Percentiles rank a stretch among this genome's conserved stretches.
Conservation (phyloP, 2,797 vertebrate species). For the Takifugu rubripes region DNA sequence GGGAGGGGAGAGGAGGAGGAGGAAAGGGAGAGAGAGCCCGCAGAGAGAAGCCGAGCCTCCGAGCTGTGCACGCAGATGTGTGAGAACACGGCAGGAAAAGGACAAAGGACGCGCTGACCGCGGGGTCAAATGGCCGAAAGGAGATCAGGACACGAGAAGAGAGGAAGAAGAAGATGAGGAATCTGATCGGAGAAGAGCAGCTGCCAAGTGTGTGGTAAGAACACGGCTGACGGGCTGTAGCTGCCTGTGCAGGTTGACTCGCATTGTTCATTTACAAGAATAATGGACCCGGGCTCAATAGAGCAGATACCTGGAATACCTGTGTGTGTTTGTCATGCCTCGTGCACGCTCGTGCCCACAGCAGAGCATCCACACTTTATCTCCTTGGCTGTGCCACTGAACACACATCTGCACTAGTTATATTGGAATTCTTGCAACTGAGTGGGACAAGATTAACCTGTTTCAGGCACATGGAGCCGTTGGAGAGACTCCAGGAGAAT, state of each 20-base stretch:
- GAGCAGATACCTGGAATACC: neutral
- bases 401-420: too few species aligned
- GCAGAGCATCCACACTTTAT: too few species aligned
- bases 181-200: constrained; percentile 30
- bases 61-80: constrained; percentile 32
- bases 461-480: too few species aligned
- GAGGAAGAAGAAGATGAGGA: constrained; percentile 19
- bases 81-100: constrained; percentile 8
- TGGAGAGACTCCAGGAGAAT: too few species aligned
- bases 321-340: neutral
- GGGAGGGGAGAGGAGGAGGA: constrained; percentile 47
- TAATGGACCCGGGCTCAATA: neutral
- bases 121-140: constrained; percentile 1
- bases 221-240: neutral
- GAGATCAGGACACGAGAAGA: constrained; percentile 18
- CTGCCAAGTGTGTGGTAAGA: constrained; percentile 56
- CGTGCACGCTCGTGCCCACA: neutral
- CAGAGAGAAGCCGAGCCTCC: constrained; percentile 32
- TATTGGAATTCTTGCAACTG: too few species aligned
- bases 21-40: constrained; percentile 39
- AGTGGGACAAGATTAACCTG: too few species aligned
- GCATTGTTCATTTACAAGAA: constrained; percentile 1
- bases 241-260: neutral
- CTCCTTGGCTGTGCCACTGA: too few species aligned
- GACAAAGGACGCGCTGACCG: constrained; percentile 33